Base-by-base conservation (phyloP, 2,888 invertebrate species). In the Eristalis intricaria region DNA sequence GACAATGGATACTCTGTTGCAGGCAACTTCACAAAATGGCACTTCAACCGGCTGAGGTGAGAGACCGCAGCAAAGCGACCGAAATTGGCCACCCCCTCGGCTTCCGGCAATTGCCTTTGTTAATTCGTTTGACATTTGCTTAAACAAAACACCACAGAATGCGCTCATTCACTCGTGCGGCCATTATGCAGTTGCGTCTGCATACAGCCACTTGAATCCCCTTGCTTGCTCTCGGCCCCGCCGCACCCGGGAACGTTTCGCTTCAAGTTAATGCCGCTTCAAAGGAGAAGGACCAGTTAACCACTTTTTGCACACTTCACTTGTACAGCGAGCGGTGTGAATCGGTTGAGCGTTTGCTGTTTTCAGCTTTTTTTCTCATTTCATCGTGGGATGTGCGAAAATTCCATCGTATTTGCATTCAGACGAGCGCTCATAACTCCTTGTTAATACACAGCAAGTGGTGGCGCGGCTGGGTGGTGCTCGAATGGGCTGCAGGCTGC, bases 391-490 rank as follows among this genome's bases (percentile, higher is more conserved):
- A 63, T 74, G 43, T 60, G 60, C 26, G 38, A 32, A 58, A 19
- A 70, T 40, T 43, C 38, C 60, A 76, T 38, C 79, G 71, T 73
- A 84, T 84, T 76, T 73, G 73, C 68, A 87, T 87, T 87, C 64
- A 73, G 23, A 68, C 71, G 76, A 60, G 65, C 64, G 75, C 38
- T 80, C 63, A 75, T 78, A 83, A 61, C 26, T 64, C 64, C 76
- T 82, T 76, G 70, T 60, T 76, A 76, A 71, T 63, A 68, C 50
- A 8, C 50, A 10, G 26, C 40, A 40, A 60, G 11, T 38, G 61
- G 65, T 19, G 23, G 43, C 50, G 81, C n/a, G n/a, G n/a, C n/a
- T n/a, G 71, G 66, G 19, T 22, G n/a, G 35, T 71, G 15, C 32
- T 32, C 35, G 23, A 26, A 43, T n/a, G 70, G 65, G 56, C 60